phyloP scores from a whole-genome alignment of 2,797 vertebrate genomes.

The Masticophis lateralis region DNA sequence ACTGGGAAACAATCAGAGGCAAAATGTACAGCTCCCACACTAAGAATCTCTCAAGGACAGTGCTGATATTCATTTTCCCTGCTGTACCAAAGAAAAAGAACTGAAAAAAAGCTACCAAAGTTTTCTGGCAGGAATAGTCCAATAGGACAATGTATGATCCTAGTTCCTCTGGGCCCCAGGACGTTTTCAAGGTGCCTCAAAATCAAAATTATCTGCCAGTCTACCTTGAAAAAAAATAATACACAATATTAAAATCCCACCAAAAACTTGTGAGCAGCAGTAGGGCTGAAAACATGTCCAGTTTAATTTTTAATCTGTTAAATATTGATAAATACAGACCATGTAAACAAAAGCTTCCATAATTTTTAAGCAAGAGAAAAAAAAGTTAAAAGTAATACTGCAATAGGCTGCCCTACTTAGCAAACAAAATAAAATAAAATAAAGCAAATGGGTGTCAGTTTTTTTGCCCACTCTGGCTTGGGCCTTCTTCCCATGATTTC shows the following conservation, averaged over 20 bases:
- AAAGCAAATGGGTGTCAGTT: neutral
- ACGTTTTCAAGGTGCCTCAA: neutral
- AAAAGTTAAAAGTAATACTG: neutral
- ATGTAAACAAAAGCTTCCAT: neutral
- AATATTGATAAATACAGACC: neutral
- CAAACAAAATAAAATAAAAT: neutral
- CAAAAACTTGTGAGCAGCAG: neutral
- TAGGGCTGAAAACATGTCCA: neutral
- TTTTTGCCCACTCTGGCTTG: too few relatives aligned
- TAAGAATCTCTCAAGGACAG: neutral
- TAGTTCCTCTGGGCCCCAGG: neutral
- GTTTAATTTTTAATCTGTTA: neutral
- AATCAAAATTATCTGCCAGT: neutral
- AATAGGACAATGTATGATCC: neutral
- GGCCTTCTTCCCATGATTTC: neutral
- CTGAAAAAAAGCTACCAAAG: neutral
- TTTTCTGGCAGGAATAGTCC: neutral
- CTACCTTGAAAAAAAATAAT: neutral
- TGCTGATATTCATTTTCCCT: neutral
- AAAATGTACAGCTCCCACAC: too few relatives aligned
- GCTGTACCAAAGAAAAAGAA: neutral
- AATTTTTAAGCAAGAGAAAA: neutral
- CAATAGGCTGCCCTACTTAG: neutral
- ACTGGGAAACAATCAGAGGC: neutral
- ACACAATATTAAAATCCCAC: neutral